A percentile compares a stretch with the other conserved stretches of the same genome.
phyloP scores from a whole-genome alignment of 2,888 invertebrate species.

The Galeopsomyia nigrocyanea region DNA sequence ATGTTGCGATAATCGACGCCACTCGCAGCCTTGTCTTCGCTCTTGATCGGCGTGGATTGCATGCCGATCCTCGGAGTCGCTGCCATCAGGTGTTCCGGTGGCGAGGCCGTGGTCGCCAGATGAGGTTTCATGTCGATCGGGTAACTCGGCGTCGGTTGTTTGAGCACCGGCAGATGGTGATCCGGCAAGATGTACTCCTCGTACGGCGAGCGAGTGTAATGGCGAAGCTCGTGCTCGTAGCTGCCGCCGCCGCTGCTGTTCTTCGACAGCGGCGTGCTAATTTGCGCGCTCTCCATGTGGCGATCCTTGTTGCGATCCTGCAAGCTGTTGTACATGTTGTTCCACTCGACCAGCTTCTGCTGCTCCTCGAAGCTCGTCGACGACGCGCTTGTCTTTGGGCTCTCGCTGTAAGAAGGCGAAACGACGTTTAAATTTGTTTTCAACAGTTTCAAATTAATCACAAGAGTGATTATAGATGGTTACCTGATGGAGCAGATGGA shows the following conservation, averaged over 20 bases:
- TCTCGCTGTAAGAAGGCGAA: constrained; percentile 45
- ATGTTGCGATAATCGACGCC: constrained; percentile 66
- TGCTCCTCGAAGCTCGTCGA: constrained; percentile 65
- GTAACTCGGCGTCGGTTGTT: constrained; percentile 21
- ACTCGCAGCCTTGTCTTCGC: constrained; percentile 51
- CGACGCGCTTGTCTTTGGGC: constrained; percentile 57
- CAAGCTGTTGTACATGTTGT: constrained; percentile 62
- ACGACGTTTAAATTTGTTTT: not conserved
- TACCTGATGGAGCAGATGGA: constrained; percentile 40
- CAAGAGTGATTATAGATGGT: not conserved
- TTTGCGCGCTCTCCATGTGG: constrained; percentile 50
- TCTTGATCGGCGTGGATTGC: constrained; percentile 66
- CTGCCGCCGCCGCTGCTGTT: constrained; percentile 5
- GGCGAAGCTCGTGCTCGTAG: constrained; percentile 49
- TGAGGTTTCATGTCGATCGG: constrained; percentile 33
- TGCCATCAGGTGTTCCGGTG: constrained; percentile 54
- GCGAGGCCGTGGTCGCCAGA: constrained; percentile 40
- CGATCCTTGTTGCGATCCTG: constrained; percentile 56
- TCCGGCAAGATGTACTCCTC: constrained; percentile 58
- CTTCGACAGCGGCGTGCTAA: constrained; percentile 27
- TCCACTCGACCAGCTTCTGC: constrained; percentile 65
- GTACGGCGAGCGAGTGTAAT: constrained; percentile 58
- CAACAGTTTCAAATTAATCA: not conserved
- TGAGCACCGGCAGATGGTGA: constrained; percentile 41
- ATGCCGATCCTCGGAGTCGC: constrained; percentile 58